phyloP scores from a whole-genome alignment of 2,797 vertebrate genomes.

The Adrianichthys oophorus region DNA sequence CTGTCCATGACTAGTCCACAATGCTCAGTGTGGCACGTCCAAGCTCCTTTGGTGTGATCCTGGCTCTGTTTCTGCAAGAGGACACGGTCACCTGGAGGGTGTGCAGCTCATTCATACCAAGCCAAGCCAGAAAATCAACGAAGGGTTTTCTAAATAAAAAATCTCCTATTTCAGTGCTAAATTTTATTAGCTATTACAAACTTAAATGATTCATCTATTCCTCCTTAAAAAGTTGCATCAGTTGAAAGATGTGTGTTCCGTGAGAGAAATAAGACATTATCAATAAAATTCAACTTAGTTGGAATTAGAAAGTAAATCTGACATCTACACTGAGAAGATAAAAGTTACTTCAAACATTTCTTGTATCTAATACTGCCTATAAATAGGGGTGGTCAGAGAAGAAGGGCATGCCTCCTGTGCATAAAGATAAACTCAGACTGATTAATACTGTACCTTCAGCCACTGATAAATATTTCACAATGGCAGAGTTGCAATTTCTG shows the following conservation, averaged over 20 bases:
- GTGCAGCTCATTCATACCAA: slow-evolving; percentile 50
- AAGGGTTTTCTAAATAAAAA: slow-evolving; percentile 4
- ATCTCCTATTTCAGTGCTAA: background rate
- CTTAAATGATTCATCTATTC: slow-evolving; percentile 6
- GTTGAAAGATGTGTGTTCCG: background rate
- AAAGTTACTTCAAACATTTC: slow-evolving; percentile 1
- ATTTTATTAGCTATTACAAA: background rate
- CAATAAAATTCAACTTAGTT: slow-evolving; percentile 1
- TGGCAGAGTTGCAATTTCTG: slow-evolving; percentile 42
- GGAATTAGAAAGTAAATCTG: background rate
- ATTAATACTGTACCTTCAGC: slow-evolving; percentile 71
- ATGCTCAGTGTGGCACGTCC: slow-evolving; percentile 58
- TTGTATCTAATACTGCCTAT: slow-evolving; percentile 9
- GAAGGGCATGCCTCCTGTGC: slow-evolving; percentile 16
- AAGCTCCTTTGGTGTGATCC: slow-evolving; percentile 49
- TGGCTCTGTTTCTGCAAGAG: slow-evolving; percentile 59
- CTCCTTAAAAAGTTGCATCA: slow-evolving; percentile 11
- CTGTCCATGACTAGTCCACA: slow-evolving; percentile 79
- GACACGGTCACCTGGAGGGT: slow-evolving; percentile 54
- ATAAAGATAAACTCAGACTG: slow-evolving; percentile 36
- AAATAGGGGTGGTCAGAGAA: slow-evolving; percentile 26
- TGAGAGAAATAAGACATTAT: background rate
- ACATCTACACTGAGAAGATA: slow-evolving; percentile 1
- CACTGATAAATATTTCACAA: slow-evolving; percentile 55
- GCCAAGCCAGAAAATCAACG: slow-evolving; percentile 22